Percentiles rank a stretch among this genome's conserved stretches.
phyloP scores from a whole-genome alignment of 2,113 vertebrate genomes.

The Gracilinanus agilis region DNA sequence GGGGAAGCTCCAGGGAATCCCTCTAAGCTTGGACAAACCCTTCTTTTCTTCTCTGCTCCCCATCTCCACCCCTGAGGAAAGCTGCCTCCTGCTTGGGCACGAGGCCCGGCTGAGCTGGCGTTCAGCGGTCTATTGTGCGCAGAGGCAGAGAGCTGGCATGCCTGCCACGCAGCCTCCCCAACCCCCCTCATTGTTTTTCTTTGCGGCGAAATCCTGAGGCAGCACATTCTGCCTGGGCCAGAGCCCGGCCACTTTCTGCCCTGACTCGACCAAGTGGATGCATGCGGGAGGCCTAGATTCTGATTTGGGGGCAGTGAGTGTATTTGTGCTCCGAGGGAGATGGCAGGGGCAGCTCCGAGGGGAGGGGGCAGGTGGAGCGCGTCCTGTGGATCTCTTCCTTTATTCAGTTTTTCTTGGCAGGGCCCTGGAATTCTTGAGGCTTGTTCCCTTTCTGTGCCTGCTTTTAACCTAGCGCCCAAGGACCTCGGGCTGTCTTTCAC shows the following conservation, averaged over 20 bases:
- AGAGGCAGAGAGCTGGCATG: slow-evolving; percentile 51
- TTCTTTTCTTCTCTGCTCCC: slow-evolving; percentile 68
- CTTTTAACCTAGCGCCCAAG: neutral
- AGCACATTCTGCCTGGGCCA: slow-evolving; percentile 33
- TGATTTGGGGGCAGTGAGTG: neutral
- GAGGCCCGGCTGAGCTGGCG: slow-evolving; percentile 38
- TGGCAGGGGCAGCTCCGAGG: neutral
- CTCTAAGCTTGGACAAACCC: slow-evolving; percentile 71
- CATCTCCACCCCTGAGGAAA: slow-evolving; percentile 57
- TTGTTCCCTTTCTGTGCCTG: slow-evolving; percentile 11
- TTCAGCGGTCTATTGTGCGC: slow-evolving; percentile 77
- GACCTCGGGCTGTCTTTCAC: slow-evolving; percentile 22
- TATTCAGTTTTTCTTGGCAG: slow-evolving; percentile 10
- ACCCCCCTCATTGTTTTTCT: slow-evolving; percentile 56
- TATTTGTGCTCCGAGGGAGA: neutral
- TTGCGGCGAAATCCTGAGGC: slow-evolving; percentile 57
- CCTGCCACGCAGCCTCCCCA: slow-evolving; percentile 67
- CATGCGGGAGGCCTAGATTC: neutral
- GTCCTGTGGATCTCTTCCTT: slow-evolving; percentile 26
- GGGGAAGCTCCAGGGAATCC: slow-evolving; percentile 80
- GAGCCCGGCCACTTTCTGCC: slow-evolving; percentile 31
- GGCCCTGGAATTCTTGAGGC: neutral
- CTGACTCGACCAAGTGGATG: neutral
- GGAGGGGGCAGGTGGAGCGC: slow-evolving; percentile 20
- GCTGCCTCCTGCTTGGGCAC: slow-evolving; percentile 67